These are phyloP conservation scores for Agrochola circellaris DNA, from an alignment of 2,888 invertebrate genomes.

Conservation along the genomic window DNA sequence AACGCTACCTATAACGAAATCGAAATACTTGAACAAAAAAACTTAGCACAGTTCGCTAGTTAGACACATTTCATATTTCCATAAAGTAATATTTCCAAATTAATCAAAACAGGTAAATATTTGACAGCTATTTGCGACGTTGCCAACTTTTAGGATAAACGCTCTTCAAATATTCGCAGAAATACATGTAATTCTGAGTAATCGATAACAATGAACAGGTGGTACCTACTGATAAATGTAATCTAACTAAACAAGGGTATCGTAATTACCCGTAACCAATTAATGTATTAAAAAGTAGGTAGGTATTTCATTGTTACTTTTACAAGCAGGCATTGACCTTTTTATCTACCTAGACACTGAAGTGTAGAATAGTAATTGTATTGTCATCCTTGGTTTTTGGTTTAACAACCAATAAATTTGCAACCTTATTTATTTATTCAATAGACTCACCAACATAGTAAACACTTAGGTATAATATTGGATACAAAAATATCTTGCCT, in stretches of 20 bases:
- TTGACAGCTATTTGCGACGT: too few species aligned
- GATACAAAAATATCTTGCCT: too few species aligned
- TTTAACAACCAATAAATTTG: not conserved
- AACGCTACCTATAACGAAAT: too few species aligned
- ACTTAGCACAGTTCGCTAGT: too few species aligned
- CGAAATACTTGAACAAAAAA: too few species aligned
- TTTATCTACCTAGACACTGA: not conserved
- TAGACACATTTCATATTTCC: too few species aligned
- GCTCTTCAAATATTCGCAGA: not conserved
- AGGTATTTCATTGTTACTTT: not conserved
- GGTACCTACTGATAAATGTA: not conserved
- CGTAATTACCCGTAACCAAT: constrained; percentile 9
- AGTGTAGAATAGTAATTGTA: not conserved
- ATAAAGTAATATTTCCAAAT: too few species aligned
- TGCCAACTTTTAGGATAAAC: too few species aligned
- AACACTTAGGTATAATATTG: not conserved
- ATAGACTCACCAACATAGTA: not conserved
- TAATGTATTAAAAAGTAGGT: not conserved
- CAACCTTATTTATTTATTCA: not conserved
- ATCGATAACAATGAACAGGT: not conserved
- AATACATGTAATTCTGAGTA: not conserved
- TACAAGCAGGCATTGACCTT: constrained; percentile 20
- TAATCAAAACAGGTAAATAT: too few species aligned
- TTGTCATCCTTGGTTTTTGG: not conserved
- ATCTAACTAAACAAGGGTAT: not conserved